A percentile compares a stretch with the other conserved stretches of the same genome.
phyloP scores from a whole-genome alignment of 2,888 invertebrate species.

The Drosophila pseudotalamancana region DNA sequence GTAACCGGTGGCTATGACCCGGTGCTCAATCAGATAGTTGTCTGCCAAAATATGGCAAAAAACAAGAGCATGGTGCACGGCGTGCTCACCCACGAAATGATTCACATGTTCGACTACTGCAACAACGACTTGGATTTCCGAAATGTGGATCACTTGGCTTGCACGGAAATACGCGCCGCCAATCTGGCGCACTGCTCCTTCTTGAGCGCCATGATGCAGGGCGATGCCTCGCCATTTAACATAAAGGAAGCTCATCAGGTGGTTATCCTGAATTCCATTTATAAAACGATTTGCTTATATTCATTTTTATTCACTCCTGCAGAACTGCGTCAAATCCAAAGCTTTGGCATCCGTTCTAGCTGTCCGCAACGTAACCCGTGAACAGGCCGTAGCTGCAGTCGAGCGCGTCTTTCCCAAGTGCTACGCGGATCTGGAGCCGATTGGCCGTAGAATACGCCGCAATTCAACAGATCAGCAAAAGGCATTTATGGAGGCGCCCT shows the following conservation, averaged over 20 bases:
- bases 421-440: slow-evolving; percentile 96
- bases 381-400: slow-evolving; percentile 90
- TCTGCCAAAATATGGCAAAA: slow-evolving; percentile 94
- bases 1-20: slow-evolving; percentile 94
- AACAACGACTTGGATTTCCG: slow-evolving; percentile 94
- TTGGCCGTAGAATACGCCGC: slow-evolving; percentile 91
- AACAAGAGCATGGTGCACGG: slow-evolving; percentile 90
- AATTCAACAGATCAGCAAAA: slow-evolving; percentile 91
- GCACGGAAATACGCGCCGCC: slow-evolving; percentile 97
- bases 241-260: slow-evolving; percentile 92
- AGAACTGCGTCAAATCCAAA: slow-evolving; percentile 95
- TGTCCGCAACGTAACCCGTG: slow-evolving; percentile 89
- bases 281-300: background rate
- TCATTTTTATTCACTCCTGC: slow-evolving; percentile 55
- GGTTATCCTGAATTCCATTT: slow-evolving; percentile 16
- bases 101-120: slow-evolving; percentile 98
- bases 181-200: slow-evolving; percentile 97
- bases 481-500: slow-evolving; percentile 90
- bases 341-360: slow-evolving; percentile 93
- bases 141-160: slow-evolving; percentile 96
- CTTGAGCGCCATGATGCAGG: slow-evolving; percentile 90
- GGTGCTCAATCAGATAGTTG: slow-evolving; percentile 87
- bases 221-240: slow-evolving; percentile 89
- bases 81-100: slow-evolving; percentile 95
- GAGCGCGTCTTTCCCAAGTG: slow-evolving; percentile 95